phyloP scores from a whole-genome alignment of 2,113 vertebrate species.

The Limnothrissa miodon region DNA sequence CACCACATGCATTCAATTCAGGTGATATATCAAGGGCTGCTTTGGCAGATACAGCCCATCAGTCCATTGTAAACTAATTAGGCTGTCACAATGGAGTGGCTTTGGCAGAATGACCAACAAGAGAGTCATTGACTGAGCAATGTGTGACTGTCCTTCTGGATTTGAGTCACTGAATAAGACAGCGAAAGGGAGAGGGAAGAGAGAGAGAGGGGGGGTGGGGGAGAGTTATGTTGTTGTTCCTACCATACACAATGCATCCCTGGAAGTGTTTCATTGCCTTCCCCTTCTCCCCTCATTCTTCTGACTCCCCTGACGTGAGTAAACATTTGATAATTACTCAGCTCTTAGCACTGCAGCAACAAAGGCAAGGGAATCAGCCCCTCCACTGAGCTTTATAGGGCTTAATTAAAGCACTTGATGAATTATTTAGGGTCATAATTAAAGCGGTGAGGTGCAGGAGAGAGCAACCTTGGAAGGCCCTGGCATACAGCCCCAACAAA shows the following conservation, averaged over 20 bases:
- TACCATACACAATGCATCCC: not conserved
- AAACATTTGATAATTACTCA: conserved; percentile 50
- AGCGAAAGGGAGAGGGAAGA: not conserved
- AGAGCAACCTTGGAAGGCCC: not conserved
- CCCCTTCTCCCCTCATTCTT: conserved; percentile 25
- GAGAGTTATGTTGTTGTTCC: not conserved
- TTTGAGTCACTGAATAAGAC: not conserved
- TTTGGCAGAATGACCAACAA: not conserved
- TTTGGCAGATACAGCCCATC: not conserved
- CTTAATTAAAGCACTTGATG: conserved; percentile 34
- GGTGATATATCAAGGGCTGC: not conserved
- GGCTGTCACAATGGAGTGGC: not conserved
- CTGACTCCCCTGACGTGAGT: conserved; percentile 17
- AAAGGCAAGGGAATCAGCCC: conserved; percentile 35
- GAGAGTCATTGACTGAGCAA: not conserved
- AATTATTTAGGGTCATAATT: conserved; percentile 42
- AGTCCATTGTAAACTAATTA: conserved; percentile 25
- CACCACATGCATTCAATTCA: conserved; percentile 1
- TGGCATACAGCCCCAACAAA: not conserved
- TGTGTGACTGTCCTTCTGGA: not conserved
- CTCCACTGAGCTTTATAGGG: conserved; percentile 21
- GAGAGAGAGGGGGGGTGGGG: not conserved
- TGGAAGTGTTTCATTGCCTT: not conserved
- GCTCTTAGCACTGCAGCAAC: not conserved
- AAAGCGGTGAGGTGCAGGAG: conserved; percentile 15